A percentile compares a stretch with the other conserved stretches of the same genome.
These are phyloP conservation scores for Lithophane socia DNA, from an alignment of 2,888 invertebrate genomes.

Conservation along the genomic window DNA sequence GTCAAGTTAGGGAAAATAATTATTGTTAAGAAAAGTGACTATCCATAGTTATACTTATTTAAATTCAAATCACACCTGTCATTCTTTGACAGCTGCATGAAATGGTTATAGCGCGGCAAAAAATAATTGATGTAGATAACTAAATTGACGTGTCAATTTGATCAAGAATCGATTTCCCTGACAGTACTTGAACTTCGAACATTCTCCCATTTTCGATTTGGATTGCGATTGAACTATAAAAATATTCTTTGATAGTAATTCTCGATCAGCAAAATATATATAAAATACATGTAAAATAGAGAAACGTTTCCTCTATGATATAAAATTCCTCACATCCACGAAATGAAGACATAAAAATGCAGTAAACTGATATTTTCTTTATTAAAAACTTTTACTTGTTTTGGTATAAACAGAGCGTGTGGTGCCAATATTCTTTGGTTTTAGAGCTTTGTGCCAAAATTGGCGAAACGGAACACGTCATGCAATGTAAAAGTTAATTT, in stretches of 20 bases:
- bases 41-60: too few relatives aligned
- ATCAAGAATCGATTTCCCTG: too few relatives aligned
- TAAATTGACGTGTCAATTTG: too few relatives aligned
- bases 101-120: too few relatives aligned
- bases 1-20: too few relatives aligned
- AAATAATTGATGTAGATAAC: too few relatives aligned
- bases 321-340: slow-evolving; percentile 5
- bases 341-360: slow-evolving; percentile 20
- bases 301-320: neutral
- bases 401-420: slow-evolving; percentile 5
- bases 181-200: too few relatives aligned
- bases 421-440: slow-evolving; percentile 21
- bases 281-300: neutral
- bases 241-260: neutral
- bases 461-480: neutral
- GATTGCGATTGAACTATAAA: neutral
- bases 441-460: slow-evolving; percentile 18
- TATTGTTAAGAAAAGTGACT: too few relatives aligned
- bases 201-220: too few relatives aligned
- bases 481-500: too few relatives aligned
- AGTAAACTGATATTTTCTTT: slow-evolving; percentile 10
- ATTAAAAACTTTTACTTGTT: slow-evolving; percentile 35
- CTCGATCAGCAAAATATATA: neutral
- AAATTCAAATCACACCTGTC: too few relatives aligned
- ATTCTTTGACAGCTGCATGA: too few relatives aligned